These are phyloP conservation scores for Aphidius gifuensis DNA, from an alignment of 1,140 invertebrate genomes.

Conservation along the genomic window DNA sequence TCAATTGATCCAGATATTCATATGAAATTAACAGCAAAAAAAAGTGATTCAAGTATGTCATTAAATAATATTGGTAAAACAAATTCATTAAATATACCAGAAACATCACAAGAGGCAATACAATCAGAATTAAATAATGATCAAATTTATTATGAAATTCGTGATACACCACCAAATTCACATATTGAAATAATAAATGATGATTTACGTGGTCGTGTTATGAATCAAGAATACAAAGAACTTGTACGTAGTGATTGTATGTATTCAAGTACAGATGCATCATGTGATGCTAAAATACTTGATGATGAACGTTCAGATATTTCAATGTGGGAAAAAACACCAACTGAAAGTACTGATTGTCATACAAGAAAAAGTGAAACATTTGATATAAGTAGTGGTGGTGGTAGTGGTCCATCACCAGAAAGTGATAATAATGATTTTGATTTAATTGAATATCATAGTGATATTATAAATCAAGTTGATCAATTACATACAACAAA, in stretches of 20 bases:
- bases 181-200: slow-evolving; percentile 45
- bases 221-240: slow-evolving; percentile 38
- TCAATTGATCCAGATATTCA: slow-evolving; percentile 52
- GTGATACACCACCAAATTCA: slow-evolving; percentile 51
- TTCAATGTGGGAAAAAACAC: slow-evolving; percentile 45
- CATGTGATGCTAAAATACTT: slow-evolving; percentile 28
- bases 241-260: slow-evolving; percentile 16
- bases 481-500: slow-evolving; percentile 31
- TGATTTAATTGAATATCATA: slow-evolving; percentile 38
- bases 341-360: slow-evolving; percentile 45
- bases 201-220: slow-evolving; percentile 31
- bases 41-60: slow-evolving; percentile 43
- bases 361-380: slow-evolving; percentile 47
- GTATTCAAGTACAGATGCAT: slow-evolving; percentile 19
- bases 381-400: slow-evolving; percentile 50
- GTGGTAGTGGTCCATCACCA: slow-evolving; percentile 38
- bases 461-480: slow-evolving; percentile 28
- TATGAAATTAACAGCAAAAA: slow-evolving; percentile 37
- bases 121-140: slow-evolving; percentile 32
- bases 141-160: slow-evolving; percentile 41
- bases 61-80: slow-evolving; percentile 36
- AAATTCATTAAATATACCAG: slow-evolving; percentile 19
- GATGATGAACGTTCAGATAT: slow-evolving; percentile 43
- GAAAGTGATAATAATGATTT: slow-evolving; percentile 45
- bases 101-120: slow-evolving; percentile 31